Conservation (phyloP, 2,888 invertebrate species). For the Drosophila mimetica region DNA sequence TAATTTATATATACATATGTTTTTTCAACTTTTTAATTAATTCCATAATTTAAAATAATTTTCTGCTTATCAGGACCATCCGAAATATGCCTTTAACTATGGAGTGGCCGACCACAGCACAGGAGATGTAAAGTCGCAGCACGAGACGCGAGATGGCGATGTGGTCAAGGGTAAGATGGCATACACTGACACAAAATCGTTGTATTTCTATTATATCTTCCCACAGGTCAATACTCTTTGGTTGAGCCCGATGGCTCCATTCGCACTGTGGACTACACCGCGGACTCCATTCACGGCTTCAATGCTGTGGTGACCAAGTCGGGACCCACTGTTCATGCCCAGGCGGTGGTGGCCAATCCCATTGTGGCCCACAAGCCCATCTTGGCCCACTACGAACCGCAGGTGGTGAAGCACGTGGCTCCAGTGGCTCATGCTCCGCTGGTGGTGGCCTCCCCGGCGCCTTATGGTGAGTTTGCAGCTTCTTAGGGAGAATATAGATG, state of each 20-base stretch:
- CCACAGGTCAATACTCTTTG: slow-evolving; percentile 83
- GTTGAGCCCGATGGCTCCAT: slow-evolving; percentile 84
- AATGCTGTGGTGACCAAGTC: slow-evolving; percentile 84
- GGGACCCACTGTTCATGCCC: slow-evolving; percentile 84
- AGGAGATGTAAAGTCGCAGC: slow-evolving; percentile 87
- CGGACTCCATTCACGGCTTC: slow-evolving; percentile 83
- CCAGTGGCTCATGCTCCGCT: slow-evolving; percentile 76
- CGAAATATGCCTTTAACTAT: slow-evolving; percentile 88
- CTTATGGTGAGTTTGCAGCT: slow-evolving; percentile 79
- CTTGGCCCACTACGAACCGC: slow-evolving; percentile 76
- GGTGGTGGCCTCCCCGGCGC: slow-evolving; percentile 81
- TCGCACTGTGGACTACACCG: slow-evolving; percentile 84
- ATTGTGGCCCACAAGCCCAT: slow-evolving; percentile 81
- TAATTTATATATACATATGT: too few species aligned
- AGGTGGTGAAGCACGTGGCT: slow-evolving; percentile 70
- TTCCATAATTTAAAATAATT: too few species aligned
- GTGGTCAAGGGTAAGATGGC: slow-evolving; percentile 86
- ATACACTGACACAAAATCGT: neutral
- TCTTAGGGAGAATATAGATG: neutral
- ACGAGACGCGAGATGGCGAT: slow-evolving; percentile 88
- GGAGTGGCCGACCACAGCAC: slow-evolving; percentile 87
- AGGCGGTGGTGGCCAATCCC: slow-evolving; percentile 81
- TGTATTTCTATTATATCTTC: neutral
- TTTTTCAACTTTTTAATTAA: too few species aligned
- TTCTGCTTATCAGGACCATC: slow-evolving; percentile 86